These are phyloP conservation scores for Ptyas mucosa DNA, from an alignment of 2,113 vertebrate genomes.

Conservation along the genomic window DNA sequence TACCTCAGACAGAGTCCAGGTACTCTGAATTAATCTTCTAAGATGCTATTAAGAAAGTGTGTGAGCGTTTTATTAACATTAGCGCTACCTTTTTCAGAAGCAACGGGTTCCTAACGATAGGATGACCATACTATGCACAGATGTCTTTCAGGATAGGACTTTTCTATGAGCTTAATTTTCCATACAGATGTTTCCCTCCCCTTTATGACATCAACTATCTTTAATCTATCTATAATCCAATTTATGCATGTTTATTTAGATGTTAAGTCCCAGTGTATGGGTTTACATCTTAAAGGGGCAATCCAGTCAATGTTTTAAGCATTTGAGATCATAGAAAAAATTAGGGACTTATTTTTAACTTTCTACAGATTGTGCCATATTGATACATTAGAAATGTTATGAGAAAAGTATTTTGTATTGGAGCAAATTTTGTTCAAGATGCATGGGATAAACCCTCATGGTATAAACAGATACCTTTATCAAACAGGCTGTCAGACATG, in stretches of 20 bases:
- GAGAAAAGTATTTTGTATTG: not conserved
- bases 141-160: slow-evolving; percentile 24
- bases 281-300: not conserved
- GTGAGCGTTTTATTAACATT: slow-evolving; percentile 27
- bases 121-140: slow-evolving; percentile 42
- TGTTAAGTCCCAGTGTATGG: not conserved
- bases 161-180: not conserved
- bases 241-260: not conserved
- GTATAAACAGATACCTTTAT: not conserved
- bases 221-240: not conserved
- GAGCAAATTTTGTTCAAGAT: not conserved
- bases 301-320: not conserved
- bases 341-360: not conserved
- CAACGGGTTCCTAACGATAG: slow-evolving; percentile 30
- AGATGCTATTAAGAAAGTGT: slow-evolving; percentile 61
- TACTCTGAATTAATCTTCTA: slow-evolving; percentile 79
- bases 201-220: slow-evolving; percentile 10
- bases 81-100: slow-evolving; percentile 34
- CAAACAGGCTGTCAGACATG: not conserved
- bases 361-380: not conserved
- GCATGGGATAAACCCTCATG: not conserved
- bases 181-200: not conserved
- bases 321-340: not conserved
- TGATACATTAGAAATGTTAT: not conserved
- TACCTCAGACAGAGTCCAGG: slow-evolving; percentile 80